These are phyloP conservation scores for Thaumatotibia leucotreta DNA, from an alignment of 1,140 invertebrate genomes.

Conservation along the genomic window DNA sequence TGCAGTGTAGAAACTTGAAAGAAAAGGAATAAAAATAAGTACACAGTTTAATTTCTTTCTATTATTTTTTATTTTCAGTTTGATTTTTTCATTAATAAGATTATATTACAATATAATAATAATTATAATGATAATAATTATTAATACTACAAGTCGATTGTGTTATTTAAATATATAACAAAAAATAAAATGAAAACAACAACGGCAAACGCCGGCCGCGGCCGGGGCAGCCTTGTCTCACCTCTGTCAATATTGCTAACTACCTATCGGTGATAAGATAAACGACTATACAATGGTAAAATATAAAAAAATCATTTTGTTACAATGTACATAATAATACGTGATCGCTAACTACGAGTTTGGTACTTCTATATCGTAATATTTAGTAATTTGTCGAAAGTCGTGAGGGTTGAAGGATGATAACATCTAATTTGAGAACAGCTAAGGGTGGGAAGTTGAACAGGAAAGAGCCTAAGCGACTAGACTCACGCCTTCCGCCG, in stretches of 20 bases:
- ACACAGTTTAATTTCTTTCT: constrained; percentile 53
- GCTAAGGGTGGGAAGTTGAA: constrained; percentile 55
- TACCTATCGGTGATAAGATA: constrained; percentile 58
- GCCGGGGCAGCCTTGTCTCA: constrained; percentile 48
- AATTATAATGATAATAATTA: constrained; percentile 71
- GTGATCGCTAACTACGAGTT: constrained; percentile 72
- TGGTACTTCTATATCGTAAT: constrained; percentile 69
- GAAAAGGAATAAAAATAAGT: constrained; percentile 32
- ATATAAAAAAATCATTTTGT: constrained; percentile 69
- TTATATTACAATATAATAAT: constrained; percentile 76
- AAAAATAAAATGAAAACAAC: constrained; percentile 68
- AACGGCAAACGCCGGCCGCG: constrained; percentile 44
- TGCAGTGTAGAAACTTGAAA: too few relatives aligned
- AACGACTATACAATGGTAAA: constrained; percentile 74
- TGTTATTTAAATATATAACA: constrained; percentile 76
- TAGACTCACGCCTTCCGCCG: constrained; percentile 32
- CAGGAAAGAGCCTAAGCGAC: constrained; percentile 40
- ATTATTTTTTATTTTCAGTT: constrained; percentile 73
- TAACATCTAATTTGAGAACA: constrained; percentile 53
- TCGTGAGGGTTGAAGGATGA: constrained; percentile 38
- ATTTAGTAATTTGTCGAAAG: constrained; percentile 43
- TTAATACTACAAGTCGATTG: constrained; percentile 74
- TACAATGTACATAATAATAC: constrained; percentile 73
- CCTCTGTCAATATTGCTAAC: constrained; percentile 60
- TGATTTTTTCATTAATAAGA: constrained; percentile 75